phyloP scores from a whole-genome alignment of 2,888 invertebrate species.

The Escarpia spicata region DNA sequence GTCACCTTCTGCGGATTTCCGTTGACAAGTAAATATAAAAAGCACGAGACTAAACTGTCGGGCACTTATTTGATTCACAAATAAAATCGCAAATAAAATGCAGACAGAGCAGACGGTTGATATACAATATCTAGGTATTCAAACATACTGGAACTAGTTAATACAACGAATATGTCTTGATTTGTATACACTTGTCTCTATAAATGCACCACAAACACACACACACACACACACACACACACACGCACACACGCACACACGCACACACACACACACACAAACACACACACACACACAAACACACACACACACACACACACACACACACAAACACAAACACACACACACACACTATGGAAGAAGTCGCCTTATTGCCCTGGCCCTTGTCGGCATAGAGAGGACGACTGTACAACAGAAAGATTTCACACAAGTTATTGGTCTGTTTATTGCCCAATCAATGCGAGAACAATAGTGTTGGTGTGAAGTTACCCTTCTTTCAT shows the following conservation, averaged over 20 bases:
- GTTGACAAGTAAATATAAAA: background rate
- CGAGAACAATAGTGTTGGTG: no score
- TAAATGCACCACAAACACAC: constrained; percentile 10
- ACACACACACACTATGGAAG: background rate
- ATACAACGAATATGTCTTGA: background rate
- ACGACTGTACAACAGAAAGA: no score
- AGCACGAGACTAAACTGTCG: background rate
- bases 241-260: background rate
- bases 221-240: background rate
- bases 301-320: constrained; percentile 28
- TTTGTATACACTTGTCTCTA: constrained; percentile 23
- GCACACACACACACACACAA: constrained; percentile 22
- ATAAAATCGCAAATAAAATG: background rate
- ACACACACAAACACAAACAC: constrained; percentile 33
- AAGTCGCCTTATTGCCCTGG: no score
- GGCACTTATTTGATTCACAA: constrained; percentile 13
- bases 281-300: constrained; percentile 24
- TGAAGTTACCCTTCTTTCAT: no score
- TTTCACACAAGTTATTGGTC: no score
- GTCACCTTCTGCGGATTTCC: no score
- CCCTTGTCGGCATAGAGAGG: no score
- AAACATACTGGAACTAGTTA: no score
- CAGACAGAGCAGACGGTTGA: no score
- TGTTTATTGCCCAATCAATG: no score
- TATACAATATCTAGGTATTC: no score